Evolutionary conservation across 2,888 invertebrate species (phyloP).

Genomic region (Tiliacea citrago): DNA sequence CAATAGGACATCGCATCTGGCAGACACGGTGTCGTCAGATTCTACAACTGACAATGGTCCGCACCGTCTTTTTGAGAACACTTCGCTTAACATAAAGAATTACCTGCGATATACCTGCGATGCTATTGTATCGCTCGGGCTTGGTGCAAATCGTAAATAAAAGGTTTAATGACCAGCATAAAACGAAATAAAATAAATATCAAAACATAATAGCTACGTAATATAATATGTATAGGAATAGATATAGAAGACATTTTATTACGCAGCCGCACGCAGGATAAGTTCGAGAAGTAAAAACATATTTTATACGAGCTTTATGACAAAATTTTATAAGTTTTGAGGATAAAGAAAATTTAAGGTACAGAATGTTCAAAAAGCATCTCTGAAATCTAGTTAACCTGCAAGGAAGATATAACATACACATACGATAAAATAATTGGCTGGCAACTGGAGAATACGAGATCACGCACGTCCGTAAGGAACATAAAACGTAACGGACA

Average conservation of each 20-base stretch:
- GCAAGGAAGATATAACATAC: conserved; percentile 14
- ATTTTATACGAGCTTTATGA: conserved; percentile 5
- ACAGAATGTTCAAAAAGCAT: not conserved
- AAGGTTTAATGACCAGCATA: conserved; percentile 56
- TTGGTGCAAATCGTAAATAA: conserved; percentile 62
- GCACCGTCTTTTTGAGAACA: conserved; percentile 62
- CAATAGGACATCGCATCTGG: conserved; percentile 82
- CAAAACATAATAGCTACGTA: conserved; percentile 49
- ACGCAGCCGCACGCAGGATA: conserved; percentile 4
- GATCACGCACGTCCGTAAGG: conserved; percentile 54
- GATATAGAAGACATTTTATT: conserved; percentile 53
- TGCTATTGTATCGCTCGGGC: conserved; percentile 56
- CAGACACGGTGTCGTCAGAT: conserved; percentile 84
- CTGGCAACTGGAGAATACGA: conserved; percentile 39
- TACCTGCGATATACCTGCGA: conserved; percentile 78
- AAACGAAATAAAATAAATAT: conserved; percentile 60
- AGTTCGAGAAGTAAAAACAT: conserved; percentile 11
- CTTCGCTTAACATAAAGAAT: conserved; percentile 65
- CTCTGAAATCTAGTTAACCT: not conserved
- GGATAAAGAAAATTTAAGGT: not conserved
- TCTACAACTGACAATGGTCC: conserved; percentile 73
- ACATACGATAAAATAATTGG: conserved; percentile 39
- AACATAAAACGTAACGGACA: conserved; percentile 67
- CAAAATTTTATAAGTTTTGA: not conserved
- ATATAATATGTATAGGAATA: conserved; percentile 30